Base-by-base conservation (phyloP, 2,113 vertebrate genomes). In the Heptranchias perlo region DNA sequence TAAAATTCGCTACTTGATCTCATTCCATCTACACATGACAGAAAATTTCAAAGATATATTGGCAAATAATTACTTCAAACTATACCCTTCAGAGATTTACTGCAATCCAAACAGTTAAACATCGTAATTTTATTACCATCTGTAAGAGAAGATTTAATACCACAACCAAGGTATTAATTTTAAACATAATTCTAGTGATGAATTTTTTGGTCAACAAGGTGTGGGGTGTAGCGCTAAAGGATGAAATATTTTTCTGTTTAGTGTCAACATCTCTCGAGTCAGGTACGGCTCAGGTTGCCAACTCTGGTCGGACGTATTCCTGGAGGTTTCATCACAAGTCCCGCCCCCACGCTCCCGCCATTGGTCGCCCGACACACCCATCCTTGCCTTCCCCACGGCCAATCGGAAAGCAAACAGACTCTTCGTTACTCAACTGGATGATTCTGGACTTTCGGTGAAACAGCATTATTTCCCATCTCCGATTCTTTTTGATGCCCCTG, bases 31-130 rank as follows among this genome's bases (percentile, higher is more conserved):
- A 61, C 87, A 89, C 86, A 89, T 89, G 86, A 89, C 87, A 58
- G 87, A 91, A 52, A 91, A 91, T 91, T 91, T 91, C 89, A 93
- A 93, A 93, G 89, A 93, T n/a, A 93, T 93, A 93, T 93, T 62
- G 89, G 58, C 58, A 93, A 93, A 93, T 64, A 93, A 93, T 93
- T 47, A 39, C 89, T 39, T 35, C 54, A 62, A 93, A n/a, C 58
- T 64, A 93, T n/a, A 92, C 61, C 89, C 58, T 64, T 62, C 4
- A 62, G 89, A 93, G 89, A 93, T 52, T 39, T 62, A 93, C 89
- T 93, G 89, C 89, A 93, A 64, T 93, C 35, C 89, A 93, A 62
- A 93, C n/a, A 62, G 89, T 93, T 93, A 93, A 93, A 64, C 14
- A n/a, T 58, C 39, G 58, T 35, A 93, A 93, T 93, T 93, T 64